phyloP scores from a whole-genome alignment of 1,140 invertebrate species.

The Laodelphax striatellus region DNA sequence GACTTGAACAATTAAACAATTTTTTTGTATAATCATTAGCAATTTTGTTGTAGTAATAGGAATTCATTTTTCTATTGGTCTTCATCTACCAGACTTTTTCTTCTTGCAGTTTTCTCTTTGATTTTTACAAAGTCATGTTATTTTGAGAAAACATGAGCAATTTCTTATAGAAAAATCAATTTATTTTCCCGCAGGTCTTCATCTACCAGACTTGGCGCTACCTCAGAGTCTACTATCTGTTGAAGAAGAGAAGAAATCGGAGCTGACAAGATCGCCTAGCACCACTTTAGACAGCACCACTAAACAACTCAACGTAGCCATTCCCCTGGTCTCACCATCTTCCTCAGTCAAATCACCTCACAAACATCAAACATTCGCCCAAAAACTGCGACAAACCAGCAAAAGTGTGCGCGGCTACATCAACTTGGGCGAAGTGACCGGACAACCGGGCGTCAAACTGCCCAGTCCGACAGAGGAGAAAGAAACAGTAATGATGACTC shows the following conservation, averaged over 20 bases:
- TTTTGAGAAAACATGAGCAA: too few species aligned
- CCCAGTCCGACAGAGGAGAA: conserved; percentile 11
- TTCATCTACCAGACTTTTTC: too few species aligned
- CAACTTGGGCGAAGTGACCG: conserved; percentile 43
- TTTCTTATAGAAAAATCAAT: background rate
- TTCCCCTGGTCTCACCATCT: conserved; percentile 36
- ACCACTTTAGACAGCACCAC: conserved; percentile 1
- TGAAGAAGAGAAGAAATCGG: conserved; percentile 31
- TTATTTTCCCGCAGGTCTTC: conserved; percentile 5
- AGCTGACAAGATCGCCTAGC: conserved; percentile 8
- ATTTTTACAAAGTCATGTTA: too few species aligned
- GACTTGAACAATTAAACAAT: too few species aligned
- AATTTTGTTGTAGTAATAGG: too few species aligned
- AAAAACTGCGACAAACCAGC: conserved; percentile 69
- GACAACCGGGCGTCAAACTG: conserved; percentile 11
- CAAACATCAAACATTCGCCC: conserved; percentile 74
- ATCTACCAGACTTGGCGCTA: conserved; percentile 11
- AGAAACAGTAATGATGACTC: conserved; percentile 35
- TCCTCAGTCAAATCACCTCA: conserved; percentile 44
- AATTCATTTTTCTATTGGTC: background rate
- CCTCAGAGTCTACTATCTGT: background rate
- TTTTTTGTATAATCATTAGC: too few species aligned
- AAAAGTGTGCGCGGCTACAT: conserved; percentile 68
- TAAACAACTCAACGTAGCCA: conserved; percentile 4
- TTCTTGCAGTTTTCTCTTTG: too few species aligned